phyloP scores from a whole-genome alignment of 2,113 vertebrate genomes.

The Terrapene triunguis region DNA sequence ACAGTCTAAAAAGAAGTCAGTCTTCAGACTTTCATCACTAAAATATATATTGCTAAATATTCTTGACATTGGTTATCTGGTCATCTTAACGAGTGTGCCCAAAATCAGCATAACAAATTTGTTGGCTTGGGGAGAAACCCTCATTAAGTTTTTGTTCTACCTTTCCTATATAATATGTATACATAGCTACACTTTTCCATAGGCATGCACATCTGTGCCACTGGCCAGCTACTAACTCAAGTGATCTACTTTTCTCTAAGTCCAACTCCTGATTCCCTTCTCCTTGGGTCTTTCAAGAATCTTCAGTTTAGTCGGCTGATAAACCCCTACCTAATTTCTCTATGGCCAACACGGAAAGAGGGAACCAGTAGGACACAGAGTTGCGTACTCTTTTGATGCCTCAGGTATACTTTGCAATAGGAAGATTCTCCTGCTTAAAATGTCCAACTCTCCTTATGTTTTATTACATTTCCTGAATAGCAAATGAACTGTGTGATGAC shows the following conservation, averaged over 20 bases:
- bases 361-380: background rate
- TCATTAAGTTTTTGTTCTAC: background rate
- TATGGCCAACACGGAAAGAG: conserved; percentile 4
- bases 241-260: background rate
- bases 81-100: background rate
- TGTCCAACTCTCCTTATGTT: background rate
- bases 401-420: conserved; percentile 1
- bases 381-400: background rate
- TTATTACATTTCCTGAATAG: background rate
- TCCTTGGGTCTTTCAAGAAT: background rate
- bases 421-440: conserved; percentile 1
- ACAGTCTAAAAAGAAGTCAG: rapidly evolving
- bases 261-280: background rate
- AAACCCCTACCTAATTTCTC: background rate
- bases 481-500: background rate
- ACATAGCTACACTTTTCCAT: background rate
- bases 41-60: background rate
- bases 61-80: background rate
- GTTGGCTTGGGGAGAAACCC: background rate
- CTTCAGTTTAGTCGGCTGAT: background rate
- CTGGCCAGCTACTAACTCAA: background rate
- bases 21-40: background rate
- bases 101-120: background rate
- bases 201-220: background rate
- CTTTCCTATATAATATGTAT: conserved; percentile 32